Percentiles rank a stretch among this genome's conserved stretches.
These are phyloP conservation scores for Rhinatrema bivittatum DNA, from an alignment of 2,797 vertebrate genomes.

Conservation along the genomic window DNA sequence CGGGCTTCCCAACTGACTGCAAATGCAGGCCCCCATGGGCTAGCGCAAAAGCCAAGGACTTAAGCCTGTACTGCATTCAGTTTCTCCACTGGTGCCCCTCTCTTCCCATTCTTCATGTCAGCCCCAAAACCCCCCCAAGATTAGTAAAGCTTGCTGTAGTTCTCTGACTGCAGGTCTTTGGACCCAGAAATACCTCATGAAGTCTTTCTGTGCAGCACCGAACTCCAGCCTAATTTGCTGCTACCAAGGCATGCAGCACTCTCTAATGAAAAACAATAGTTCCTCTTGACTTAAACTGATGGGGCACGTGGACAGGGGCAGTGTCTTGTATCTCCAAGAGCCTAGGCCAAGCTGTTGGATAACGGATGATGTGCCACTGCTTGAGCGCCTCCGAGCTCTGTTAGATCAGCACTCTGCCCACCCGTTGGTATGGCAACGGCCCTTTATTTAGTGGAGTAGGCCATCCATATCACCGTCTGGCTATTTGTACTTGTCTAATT, in stretches of 20 bases:
- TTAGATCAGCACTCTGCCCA: slow-evolving; percentile 38
- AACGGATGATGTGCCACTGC: slow-evolving; percentile 48
- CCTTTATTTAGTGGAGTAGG: slow-evolving; percentile 68
- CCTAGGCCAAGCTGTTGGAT: slow-evolving; percentile 25
- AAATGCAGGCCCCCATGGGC: too few species aligned
- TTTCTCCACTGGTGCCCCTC: too few species aligned
- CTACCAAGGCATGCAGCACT: accelerated
- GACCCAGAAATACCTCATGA: too few species aligned
- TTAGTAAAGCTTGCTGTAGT: too few species aligned
- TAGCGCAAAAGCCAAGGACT: too few species aligned
- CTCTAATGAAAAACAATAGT: slow-evolving; percentile 43
- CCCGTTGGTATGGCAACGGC: slow-evolving; percentile 58
- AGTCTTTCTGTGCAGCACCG: background rate
- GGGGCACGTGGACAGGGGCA: slow-evolving; percentile 30
- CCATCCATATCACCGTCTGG: slow-evolving; percentile 55
- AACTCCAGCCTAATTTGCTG: background rate
- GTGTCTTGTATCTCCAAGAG: background rate
- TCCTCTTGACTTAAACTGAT: slow-evolving; percentile 65
- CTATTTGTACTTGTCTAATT: slow-evolving; percentile 97
- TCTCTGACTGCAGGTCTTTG: too few species aligned
- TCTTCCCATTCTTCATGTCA: too few species aligned
- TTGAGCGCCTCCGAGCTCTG: slow-evolving; percentile 11
- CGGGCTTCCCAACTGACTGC: too few species aligned
- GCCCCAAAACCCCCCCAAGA: too few species aligned
- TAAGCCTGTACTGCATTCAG: too few species aligned